phyloP scores from a whole-genome alignment of 2,797 vertebrate species.

The Urocyon cinereoargenteus region DNA sequence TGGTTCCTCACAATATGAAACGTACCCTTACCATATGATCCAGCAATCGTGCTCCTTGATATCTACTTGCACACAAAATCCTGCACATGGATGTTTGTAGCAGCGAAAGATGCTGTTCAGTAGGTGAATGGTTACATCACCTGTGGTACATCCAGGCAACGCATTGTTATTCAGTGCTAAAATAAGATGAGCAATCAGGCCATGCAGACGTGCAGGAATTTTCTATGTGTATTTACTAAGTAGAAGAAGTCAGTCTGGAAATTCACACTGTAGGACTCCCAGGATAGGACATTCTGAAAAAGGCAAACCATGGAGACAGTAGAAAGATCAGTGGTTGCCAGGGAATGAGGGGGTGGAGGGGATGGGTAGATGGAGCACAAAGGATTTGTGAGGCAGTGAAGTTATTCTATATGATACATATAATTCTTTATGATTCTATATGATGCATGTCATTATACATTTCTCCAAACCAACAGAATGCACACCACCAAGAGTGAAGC shows the following conservation, averaged over 20 bases:
- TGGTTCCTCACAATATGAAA: background rate
- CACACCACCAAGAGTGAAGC: background rate
- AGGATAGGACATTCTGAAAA: background rate
- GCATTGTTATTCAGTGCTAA: background rate
- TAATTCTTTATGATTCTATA: background rate
- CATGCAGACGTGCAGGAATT: background rate
- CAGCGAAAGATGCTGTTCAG: background rate
- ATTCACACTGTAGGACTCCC: background rate
- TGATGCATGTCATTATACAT: background rate
- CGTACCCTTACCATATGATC: background rate
- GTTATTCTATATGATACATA: background rate
- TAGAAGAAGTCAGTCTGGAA: background rate
- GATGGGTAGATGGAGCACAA: background rate
- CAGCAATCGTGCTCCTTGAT: background rate
- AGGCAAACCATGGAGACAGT: background rate
- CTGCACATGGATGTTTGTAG: background rate
- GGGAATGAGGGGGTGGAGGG: too few relatives aligned
- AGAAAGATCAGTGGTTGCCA: background rate
- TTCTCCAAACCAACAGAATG: background rate
- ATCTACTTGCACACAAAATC: background rate
- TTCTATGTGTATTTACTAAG: background rate
- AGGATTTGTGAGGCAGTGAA: background rate
- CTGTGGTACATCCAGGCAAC: background rate
- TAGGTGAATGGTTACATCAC: background rate
- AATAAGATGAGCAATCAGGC: background rate